Conservation (phyloP, 2,888 invertebrate species). For the Chouioia cunea region DNA sequence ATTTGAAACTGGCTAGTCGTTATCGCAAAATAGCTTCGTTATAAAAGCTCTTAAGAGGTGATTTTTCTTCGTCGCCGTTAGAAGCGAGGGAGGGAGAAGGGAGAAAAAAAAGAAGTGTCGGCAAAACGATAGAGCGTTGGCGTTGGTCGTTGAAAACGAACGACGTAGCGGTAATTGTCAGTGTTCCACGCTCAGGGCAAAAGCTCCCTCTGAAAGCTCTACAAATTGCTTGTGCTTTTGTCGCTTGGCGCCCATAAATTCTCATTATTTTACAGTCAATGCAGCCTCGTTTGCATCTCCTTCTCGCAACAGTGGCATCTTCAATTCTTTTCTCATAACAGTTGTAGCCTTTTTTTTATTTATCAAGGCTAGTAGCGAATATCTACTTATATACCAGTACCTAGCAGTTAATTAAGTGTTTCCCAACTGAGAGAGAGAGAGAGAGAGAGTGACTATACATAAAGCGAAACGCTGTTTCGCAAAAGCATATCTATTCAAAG, state of each 20-base stretch:
- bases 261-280: slow-evolving; percentile 64
- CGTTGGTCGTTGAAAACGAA: slow-evolving; percentile 48
- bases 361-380: background rate
- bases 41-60: slow-evolving; percentile 46
- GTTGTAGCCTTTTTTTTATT: too few relatives aligned
- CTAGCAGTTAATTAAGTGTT: slow-evolving; percentile 4
- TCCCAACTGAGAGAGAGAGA: slow-evolving; percentile 4
- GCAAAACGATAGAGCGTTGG: slow-evolving; percentile 28
- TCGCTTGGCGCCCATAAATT: slow-evolving; percentile 57
- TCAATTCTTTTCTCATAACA: slow-evolving; percentile 19
- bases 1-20: slow-evolving; percentile 40
- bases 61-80: slow-evolving; percentile 48
- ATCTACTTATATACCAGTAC: background rate
- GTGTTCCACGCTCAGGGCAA: slow-evolving; percentile 53
- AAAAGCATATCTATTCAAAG: background rate
- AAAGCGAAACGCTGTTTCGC: background rate
- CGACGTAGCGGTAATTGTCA: slow-evolving; percentile 60
- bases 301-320: slow-evolving; percentile 9
- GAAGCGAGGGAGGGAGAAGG: slow-evolving; percentile 21
- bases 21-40: slow-evolving; percentile 47
- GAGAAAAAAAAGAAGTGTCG: slow-evolving; percentile 18
- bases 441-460: background rate
- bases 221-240: slow-evolving; percentile 60
- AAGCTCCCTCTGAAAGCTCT: slow-evolving; percentile 60
- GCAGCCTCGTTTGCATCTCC: slow-evolving; percentile 57